Evolutionary conservation across 2,888 invertebrate genomes (phyloP), one percentile per base, ranked within the genome.

Genomic region (Campaea margaritaria): DNA sequence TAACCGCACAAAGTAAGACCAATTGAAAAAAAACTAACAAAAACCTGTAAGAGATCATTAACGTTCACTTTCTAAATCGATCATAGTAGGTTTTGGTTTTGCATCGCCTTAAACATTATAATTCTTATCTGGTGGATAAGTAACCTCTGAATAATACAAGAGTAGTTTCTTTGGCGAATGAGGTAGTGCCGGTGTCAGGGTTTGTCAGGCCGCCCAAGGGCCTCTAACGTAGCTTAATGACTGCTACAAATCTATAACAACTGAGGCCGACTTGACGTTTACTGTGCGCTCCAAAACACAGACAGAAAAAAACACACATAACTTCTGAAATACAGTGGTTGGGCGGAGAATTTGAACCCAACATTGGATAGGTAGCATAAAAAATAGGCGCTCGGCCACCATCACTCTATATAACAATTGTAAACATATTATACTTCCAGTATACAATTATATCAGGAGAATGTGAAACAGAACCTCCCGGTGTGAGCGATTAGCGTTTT

Each of bases 51-150:
- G 15, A 49, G 21, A 52, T 41, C 60, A 21, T 75, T 73, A 64
- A 76, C 67, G 68, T 74, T 78, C 71, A 73, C 85, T 87, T 86
- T 85, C 85, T 76, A 83, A 81, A 77, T 70, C 69, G 64, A 76
- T 73, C 58, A 71, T 67, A 67, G 70, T 57, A 28, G 41, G 47
- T 31, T 39, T 55, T 39, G 61, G 55, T 4, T n/a, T 3, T 15
- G 15, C 16, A 44, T 28, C 21, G 38, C 48, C 14, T 43, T n/a
- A 38, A n/a, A 3, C 38, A n/a, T n/a, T 12, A 14, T 44, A 36
- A 27, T 47, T 5, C 21, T 36, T 11, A 36, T n/a, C n/a, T n/a
- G 36, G 36, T 36, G 36, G 12, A n/a, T 36, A n/a, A 36, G 10
- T 31, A 31, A 9, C 7, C 1, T 34, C 12, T 12, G 10, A 36